Evolutionary conservation across 23 tunicate genomes (phyloP).

Genomic region (Trididemnum miniatum): DNA sequence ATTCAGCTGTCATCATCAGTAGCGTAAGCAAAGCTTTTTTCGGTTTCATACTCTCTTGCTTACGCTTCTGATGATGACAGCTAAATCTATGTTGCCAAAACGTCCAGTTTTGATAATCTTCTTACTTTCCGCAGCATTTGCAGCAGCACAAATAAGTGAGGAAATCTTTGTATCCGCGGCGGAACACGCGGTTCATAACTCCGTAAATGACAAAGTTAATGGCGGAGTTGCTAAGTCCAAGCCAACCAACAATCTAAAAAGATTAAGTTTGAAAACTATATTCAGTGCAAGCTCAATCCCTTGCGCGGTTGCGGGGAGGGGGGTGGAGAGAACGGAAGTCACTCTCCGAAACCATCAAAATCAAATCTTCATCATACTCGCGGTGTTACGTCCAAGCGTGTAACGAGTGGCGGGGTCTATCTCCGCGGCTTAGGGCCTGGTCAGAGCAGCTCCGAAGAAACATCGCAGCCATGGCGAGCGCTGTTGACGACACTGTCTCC

Average conservation of each 20-base stretch:
- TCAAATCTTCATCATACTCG: background rate
- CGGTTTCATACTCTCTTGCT: too few species aligned
- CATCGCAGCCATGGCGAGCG: background rate
- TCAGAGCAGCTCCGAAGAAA: background rate
- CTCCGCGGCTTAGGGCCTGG: background rate
- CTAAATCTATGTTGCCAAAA: too few species aligned
- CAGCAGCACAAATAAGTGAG: conserved; percentile 36
- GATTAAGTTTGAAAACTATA: too few species aligned
- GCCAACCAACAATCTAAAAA: conserved; percentile 71
- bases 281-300: too few species aligned
- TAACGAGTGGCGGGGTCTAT: background rate
- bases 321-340: too few species aligned
- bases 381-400: background rate
- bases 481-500: background rate
- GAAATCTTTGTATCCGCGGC: conserved; percentile 64
- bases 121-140: conserved; percentile 26
- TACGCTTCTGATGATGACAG: too few species aligned
- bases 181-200: conserved; percentile 85
- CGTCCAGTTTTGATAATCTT: background rate
- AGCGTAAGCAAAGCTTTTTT: too few species aligned
- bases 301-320: too few species aligned
- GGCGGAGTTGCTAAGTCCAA: conserved; percentile 79
- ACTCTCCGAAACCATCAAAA: too few species aligned
- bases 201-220: conserved; percentile 85
- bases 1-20: too few species aligned